Percentiles rank a stretch among this genome's conserved stretches.
These are phyloP conservation scores for Etheostoma perlongum DNA, from an alignment of 2,797 vertebrate species.

Conservation along the genomic window DNA sequence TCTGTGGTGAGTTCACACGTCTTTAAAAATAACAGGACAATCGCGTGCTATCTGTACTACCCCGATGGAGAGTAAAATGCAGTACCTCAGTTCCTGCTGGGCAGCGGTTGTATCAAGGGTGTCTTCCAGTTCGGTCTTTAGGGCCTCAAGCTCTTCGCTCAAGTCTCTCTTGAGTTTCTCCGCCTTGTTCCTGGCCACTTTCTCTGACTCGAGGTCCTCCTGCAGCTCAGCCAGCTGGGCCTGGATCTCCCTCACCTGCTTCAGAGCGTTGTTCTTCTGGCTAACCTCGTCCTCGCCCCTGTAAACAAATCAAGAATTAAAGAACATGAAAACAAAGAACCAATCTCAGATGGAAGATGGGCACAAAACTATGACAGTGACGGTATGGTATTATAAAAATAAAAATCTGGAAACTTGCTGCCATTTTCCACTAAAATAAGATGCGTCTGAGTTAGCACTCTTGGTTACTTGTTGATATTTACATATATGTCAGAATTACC, in stretches of 20 bases:
- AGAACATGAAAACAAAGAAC: background rate
- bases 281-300: constrained; percentile 94
- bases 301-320: constrained; percentile 8
- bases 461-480: background rate
- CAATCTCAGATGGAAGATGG: background rate
- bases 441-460: background rate
- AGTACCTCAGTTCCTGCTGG: constrained; percentile 96
- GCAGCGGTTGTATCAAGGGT: constrained; percentile 97
- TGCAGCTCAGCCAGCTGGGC: constrained; percentile 95
- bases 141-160: constrained; percentile 96
- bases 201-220: constrained; percentile 97
- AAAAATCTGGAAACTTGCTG: background rate
- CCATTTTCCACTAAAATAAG: background rate
- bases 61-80: background rate
- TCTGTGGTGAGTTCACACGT: no score
- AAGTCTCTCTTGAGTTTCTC: constrained; percentile 98
- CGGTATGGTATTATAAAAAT: background rate
- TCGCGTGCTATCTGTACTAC: no score
- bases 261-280: constrained; percentile 96
- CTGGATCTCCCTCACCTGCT: constrained; percentile 94
- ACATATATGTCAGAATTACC: background rate
- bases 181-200: constrained; percentile 92
- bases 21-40: no score
- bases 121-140: constrained; percentile 98
- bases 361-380: background rate